Base-by-base conservation (phyloP, 1,140 invertebrate genomes). In the Drosophila pallidifrons region DNA sequence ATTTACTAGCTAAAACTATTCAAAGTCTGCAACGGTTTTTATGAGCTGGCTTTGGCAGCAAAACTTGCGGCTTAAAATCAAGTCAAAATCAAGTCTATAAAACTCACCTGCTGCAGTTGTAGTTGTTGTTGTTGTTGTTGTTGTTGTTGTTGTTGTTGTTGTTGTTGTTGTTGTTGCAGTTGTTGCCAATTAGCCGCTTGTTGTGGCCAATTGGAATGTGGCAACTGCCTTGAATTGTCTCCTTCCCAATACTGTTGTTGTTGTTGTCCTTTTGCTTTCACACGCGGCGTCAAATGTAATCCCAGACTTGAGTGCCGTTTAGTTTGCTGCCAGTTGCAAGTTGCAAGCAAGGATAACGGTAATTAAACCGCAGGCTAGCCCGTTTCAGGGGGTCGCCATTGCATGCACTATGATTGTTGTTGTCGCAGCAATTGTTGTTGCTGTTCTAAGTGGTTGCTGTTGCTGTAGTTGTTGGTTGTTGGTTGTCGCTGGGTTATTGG, bases 281-380 rank as follows among this genome's bases (percentile, higher is more conserved):
- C 51, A 52, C 51, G 51, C 38, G 38, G 54, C 43, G 67, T 25
- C 63, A 68, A 25, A 55, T 70, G 70, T 86, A 87, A 81, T 81
- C 82, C 79, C 70, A 64, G 86, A 73, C 68, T 68, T 74, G 74
- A 57, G 70, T 63, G 80, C 73, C 66, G 77, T 77, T 83, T 71
- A 69, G 67, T 76, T 25, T 25, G 20, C 20, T 45, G 52, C 25
- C 15, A 49, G 51, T 43, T 67, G 69, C 82, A 20, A 20, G 3
- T 20, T 20, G 20, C 20, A 25, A 25, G 20, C 20, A 88, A 87
- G 82, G 82, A 87, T 87, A 87, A 87, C 82, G 82, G 82, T 87
- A 87, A 87, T 87, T 87, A 87, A 88, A 75, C 64, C 69, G 75
- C 77, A 79, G 77, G 54, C 68, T 67, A 51, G 66, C 57, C 58